Evolutionary conservation across 2,113 vertebrate genomes (phyloP), one percentile per base, ranked within the genome.

Genomic region (Narcine bancroftii): DNA sequence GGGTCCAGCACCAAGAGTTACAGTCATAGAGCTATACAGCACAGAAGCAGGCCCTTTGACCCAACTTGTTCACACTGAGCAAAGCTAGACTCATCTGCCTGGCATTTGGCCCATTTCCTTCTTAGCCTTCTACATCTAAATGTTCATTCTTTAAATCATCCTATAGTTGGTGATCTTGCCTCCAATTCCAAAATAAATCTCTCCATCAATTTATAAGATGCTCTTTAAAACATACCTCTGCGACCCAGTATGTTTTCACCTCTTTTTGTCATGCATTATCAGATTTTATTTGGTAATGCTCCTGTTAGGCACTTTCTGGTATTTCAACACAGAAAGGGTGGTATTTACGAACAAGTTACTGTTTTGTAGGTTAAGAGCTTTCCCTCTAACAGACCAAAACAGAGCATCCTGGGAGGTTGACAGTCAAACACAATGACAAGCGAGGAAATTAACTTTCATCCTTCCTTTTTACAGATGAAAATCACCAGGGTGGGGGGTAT

Each of bases 391-490:
- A 45, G 89, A 47, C 42, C 29, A 65, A 91, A 29, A 69, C 5
- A 6, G 3, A 91, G 45, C 24, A 24, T 0, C 45, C 9, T 47
- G 89, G 26, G 26, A 91, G 65, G 39, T 71, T 42, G 66, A 13
- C 33, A 69, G 60, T 91, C 89, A 91, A 24, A 69, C 87, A 91
- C 21, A 42, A 66, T 69, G 65, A 65, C 42, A 91, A 69, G 56
- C 33, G 53, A 87, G 81, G 81, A 85, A 87, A 56, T 87, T 50
- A 87, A 87, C 81, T 39, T 87, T 87, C 81, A 87, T 53, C 33
- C 56, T 7, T 0, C 0, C 13, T 17, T 60, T 79, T 63, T 63
- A 36, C 81, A 87, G 36, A 87, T 63, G 53, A 87, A 87, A 87
- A 87, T 33, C 53, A 87, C 26, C 81, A 7, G 71, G 10, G 71